These are phyloP conservation scores for Chlorocebus sabaeus DNA, from an alignment of 2,113 vertebrate genomes.

Conservation along the genomic window DNA sequence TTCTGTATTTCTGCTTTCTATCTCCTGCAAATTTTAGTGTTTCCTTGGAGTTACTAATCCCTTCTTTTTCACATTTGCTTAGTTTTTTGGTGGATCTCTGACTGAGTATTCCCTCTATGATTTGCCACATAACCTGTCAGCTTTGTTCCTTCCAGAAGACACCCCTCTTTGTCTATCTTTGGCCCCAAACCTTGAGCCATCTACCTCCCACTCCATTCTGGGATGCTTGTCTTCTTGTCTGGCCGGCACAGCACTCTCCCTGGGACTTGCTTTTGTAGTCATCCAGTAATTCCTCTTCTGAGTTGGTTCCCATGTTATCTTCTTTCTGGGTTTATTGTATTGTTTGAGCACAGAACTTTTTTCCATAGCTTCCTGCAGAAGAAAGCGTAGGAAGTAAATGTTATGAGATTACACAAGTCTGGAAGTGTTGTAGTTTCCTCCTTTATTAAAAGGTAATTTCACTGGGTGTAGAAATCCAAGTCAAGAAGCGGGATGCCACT, in stretches of 20 bases:
- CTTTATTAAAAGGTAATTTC: not conserved
- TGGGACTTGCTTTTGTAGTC: too few relatives aligned
- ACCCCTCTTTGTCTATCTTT: not conserved
- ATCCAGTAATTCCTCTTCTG: not conserved
- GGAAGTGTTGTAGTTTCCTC: not conserved
- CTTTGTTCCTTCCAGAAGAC: not conserved
- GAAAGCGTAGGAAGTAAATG: not conserved
- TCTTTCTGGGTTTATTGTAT: not conserved
- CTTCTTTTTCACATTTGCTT: not conserved
- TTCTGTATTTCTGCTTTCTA: not conserved
- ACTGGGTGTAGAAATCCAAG: not conserved
- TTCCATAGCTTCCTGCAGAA: not conserved
- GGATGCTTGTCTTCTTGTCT: too few relatives aligned
- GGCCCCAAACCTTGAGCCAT: not conserved
- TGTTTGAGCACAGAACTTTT: not conserved
- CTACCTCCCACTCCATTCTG: not conserved
- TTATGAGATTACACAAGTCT: not conserved
- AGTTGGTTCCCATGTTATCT: not conserved
- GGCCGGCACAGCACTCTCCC: fast-evolving
- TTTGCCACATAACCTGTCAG: too few relatives aligned
- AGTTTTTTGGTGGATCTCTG: not conserved
- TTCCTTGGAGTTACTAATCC: not conserved
- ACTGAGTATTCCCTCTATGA: too few relatives aligned
- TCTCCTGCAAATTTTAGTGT: not conserved
- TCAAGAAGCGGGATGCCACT: not conserved